Conservation (phyloP, 2,113 vertebrate genomes). For the Cryptomyrus ogoouensis region DNA sequence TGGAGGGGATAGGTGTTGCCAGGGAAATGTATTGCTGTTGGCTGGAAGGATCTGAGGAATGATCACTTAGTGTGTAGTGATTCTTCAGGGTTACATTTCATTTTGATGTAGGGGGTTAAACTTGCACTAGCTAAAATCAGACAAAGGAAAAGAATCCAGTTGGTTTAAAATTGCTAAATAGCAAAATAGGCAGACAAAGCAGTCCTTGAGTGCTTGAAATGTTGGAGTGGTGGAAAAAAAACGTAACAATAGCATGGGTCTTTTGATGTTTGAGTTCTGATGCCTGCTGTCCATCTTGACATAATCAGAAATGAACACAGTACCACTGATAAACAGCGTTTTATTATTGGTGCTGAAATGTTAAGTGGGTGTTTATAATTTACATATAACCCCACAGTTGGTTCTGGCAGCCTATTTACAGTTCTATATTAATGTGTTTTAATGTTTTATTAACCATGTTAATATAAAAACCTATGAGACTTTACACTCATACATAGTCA, state of each 20-base stretch:
- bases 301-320: neutral
- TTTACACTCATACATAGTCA: neutral
- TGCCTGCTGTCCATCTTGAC: neutral
- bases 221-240: neutral
- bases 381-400: neutral
- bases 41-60: neutral
- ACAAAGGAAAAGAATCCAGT: neutral
- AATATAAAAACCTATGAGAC: neutral
- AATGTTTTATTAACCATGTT: neutral
- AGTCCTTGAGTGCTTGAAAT: neutral
- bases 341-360: neutral
- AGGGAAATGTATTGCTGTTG: neutral
- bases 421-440: neutral
- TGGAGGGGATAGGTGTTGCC: neutral
- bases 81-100: neutral
- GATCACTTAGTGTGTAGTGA: neutral
- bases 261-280: neutral
- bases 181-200: neutral
- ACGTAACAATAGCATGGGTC: neutral
- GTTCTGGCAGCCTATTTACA: neutral
- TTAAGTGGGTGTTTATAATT: neutral
- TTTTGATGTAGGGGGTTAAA: neutral
- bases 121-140: neutral
- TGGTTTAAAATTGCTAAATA: neutral
- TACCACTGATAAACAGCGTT: neutral